Evolutionary conservation across 2,797 vertebrate genomes (phyloP).

Genomic region (Rhabdophis nuchalis): DNA sequence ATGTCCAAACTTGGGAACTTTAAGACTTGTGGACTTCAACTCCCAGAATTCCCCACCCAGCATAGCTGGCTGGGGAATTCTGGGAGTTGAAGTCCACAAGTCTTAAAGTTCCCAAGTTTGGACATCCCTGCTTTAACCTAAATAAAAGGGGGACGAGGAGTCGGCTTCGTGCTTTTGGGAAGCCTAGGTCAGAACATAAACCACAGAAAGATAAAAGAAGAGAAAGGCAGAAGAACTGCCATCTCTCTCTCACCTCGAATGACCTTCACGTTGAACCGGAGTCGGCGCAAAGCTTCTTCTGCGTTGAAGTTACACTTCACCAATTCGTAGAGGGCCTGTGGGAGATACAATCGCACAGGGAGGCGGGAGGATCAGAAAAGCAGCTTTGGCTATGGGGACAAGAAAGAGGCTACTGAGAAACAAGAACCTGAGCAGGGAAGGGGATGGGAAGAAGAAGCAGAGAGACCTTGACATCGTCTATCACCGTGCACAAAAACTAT

Average conservation of each 20-base stretch:
- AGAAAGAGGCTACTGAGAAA: not conserved
- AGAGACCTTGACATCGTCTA: not conserved
- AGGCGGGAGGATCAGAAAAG: not conserved
- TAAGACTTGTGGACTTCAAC: too few relatives aligned
- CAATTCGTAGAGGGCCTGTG: conserved; percentile 89
- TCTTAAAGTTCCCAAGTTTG: too few relatives aligned
- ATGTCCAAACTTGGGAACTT: too few relatives aligned
- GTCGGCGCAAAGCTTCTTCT: conserved; percentile 87
- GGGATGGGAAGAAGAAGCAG: not conserved
- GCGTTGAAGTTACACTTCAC: conserved; percentile 92
- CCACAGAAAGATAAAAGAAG: not conserved
- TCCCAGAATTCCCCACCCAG: too few relatives aligned
- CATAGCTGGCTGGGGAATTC: too few relatives aligned
- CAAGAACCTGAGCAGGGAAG: not conserved
- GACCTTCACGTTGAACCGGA: conserved; percentile 92
- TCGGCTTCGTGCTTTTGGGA: too few relatives aligned
- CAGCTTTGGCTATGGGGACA: not conserved
- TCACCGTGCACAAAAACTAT: too few relatives aligned
- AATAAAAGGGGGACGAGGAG: too few relatives aligned
- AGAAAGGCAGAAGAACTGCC: too few relatives aligned
- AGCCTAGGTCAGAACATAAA: not conserved
- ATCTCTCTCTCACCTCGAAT: conserved; percentile 79
- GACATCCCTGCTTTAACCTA: too few relatives aligned
- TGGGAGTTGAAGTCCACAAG: too few relatives aligned
- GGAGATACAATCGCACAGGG: not conserved